Evolutionary conservation across 2,113 vertebrate species (phyloP), one percentile per base, ranked within the genome.

Genomic region (Sturnira hondurensis): DNA sequence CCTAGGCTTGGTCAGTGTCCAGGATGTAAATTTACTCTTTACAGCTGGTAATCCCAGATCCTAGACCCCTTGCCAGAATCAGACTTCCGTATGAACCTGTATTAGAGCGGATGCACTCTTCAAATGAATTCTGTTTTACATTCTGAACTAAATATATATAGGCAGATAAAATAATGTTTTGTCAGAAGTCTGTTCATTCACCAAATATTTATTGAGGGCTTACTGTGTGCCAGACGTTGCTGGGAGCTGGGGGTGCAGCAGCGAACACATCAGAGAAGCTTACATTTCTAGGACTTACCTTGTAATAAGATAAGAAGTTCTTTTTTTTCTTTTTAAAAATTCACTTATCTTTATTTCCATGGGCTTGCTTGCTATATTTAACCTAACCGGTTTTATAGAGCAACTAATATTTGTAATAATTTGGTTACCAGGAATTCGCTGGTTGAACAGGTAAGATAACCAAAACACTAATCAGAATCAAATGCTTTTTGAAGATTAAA

Each of bases 21-120:
- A 47, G 41, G 65, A 70, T 96, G 74, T 92, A 78, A 92, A 88
- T 93, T 85, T 77, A 67, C 47, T 84, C 20, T 96, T 97, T 80
- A 52, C 16, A 68, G 47, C 78, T 83, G 20, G 4, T 93, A 78
- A 92, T 97, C 56, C 83, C 50, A 68, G 95, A 83, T 88, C 73
- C 68, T 83, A 58, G 54, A 73, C 43, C 4, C 33, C 80, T 93
- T 74, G 26, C 47, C 81, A 96, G 84, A 77, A 17, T 91, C 22
- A 43, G 68, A 89, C 80, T 93, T 93, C 1, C 68, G 2, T 67
- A 31, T 56, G 24, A 83, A 94, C 61, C 41, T 90, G 0, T 45
- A 20, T 78, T 70, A 15, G 82, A 50, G 71, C 33, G 63, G 71
- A 68, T 91, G 33, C 33, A 88, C 6, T 52, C 87, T n/a, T 20